Evolutionary conservation across 1,140 invertebrate genomes (phyloP).

Genomic region (Apis cerana): DNA sequence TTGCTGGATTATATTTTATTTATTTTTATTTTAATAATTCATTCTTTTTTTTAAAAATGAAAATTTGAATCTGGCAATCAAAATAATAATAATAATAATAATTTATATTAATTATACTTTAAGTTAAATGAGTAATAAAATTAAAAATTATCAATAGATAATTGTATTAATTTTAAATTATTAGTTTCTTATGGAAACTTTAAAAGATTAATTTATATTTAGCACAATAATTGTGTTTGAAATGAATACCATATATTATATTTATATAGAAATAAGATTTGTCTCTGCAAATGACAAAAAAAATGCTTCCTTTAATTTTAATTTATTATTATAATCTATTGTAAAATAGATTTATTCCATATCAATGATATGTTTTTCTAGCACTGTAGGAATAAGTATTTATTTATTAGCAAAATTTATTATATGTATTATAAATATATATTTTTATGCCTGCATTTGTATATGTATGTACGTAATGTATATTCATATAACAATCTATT

Average conservation of each 20-base stretch:
- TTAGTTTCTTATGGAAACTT: background rate
- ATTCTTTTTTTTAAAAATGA: too few species aligned
- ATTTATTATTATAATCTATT: conserved; percentile 10
- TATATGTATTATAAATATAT: background rate
- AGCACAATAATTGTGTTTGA: background rate
- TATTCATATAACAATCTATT: conserved; percentile 4
- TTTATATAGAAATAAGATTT: background rate
- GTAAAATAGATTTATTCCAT: background rate
- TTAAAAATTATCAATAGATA: conserved; percentile 10
- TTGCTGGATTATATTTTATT: too few species aligned
- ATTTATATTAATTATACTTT: background rate
- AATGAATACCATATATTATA: background rate
- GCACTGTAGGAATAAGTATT: background rate
- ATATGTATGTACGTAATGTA: background rate
- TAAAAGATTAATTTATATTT: background rate
- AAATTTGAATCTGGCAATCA: too few species aligned
- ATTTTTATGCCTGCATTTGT: conserved; percentile 17
- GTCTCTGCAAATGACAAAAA: background rate
- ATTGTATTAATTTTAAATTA: background rate
- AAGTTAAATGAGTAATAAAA: background rate
- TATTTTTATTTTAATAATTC: too few species aligned
- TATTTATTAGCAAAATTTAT: conserved; percentile 8
- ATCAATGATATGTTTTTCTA: background rate
- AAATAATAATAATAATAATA: too few species aligned
- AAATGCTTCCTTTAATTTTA: conserved; percentile 22